Evolutionary conservation across 2,113 vertebrate species (phyloP), one percentile per base, ranked within the genome.

Genomic region (Zosterops lateralis): DNA sequence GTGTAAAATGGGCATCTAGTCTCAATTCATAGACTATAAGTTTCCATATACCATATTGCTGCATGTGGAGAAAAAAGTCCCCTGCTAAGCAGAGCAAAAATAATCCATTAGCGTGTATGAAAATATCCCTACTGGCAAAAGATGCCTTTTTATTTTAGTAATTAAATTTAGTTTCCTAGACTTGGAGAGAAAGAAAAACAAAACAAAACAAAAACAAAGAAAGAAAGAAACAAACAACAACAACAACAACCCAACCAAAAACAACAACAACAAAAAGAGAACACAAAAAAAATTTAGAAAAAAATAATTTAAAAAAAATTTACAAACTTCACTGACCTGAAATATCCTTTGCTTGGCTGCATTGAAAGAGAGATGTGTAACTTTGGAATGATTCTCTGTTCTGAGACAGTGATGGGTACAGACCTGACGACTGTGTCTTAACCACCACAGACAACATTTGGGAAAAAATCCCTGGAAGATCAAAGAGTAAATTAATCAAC

Each of bases 11-110:
- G 60, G 42, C 84, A 89, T 91, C 38, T 32, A 60, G 48, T 84
- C 53, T 85, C 77, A 25, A 31, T 60, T 93, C 67, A 48, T 95
- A 5, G 51, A 67, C 60, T 62, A 54, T 58, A 90, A 34, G 17
- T 67, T 87, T 83, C 48, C 2, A 25, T 19, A 20, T 48, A 47
- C 15, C 2, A 3, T 51, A 53, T 62, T 94, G 74, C 66, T 88
- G 42, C 44, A 67, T 58, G 74, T 44, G 65, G 50, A 83, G 51
- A 65, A 83, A 91, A 93, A 77, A 40, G 51, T 77, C 65, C 53
- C 68, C 79, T 90, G 79, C 60, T 74, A 96, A 89, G 83, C 79
- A 71, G 57, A 90, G 83, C 65, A 92, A 93, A 95, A 92, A 86
- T 47, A 96, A 90, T 86, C 88, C 76, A 92, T 77, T 92, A 80